A percentile compares a stretch with the other conserved stretches of the same genome.
phyloP scores from a whole-genome alignment of 2,797 vertebrate species.

The Schizothorax lantsangensis region DNA sequence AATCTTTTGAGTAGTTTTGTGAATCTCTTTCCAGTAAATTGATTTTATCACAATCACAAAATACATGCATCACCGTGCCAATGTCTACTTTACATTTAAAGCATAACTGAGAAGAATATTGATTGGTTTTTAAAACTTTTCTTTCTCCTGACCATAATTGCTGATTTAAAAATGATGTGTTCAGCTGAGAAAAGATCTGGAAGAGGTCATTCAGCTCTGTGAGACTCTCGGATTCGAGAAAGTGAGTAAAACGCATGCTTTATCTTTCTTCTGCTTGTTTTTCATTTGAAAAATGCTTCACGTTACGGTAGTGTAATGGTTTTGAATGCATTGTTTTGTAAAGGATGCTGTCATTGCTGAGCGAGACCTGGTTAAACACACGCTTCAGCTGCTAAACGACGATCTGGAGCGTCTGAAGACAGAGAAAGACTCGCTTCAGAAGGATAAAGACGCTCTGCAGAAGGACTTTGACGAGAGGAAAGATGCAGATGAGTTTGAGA shows the following conservation, averaged over 20 bases:
- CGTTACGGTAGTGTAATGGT: background rate
- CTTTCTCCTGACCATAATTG: background rate
- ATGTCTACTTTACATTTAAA: background rate
- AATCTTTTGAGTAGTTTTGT: background rate
- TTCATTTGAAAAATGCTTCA: background rate
- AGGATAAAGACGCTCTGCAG: constrained; percentile 65
- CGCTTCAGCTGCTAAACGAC: constrained; percentile 11
- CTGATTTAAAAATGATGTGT: constrained; percentile 50
- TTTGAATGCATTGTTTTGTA: background rate
- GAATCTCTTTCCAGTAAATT: too few relatives aligned
- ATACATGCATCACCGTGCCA: too few relatives aligned
- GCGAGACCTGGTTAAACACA: constrained; percentile 62
- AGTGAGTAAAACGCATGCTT: constrained; percentile 68
- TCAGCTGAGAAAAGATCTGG: constrained; percentile 70
- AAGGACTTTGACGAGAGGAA: constrained; percentile 77
- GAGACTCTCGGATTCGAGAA: constrained; percentile 82
- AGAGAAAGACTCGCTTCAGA: constrained; percentile 60
- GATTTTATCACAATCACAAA: background rate
- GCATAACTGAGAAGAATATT: background rate
- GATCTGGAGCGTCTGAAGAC: constrained; percentile 62
- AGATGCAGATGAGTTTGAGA: constrained; percentile 85
- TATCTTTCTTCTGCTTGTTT: background rate
- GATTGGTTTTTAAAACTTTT: background rate
- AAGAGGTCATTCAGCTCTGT: constrained; percentile 84
- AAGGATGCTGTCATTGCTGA: constrained; percentile 71